These are phyloP conservation scores for Megaustenia siamemsis DNA, from an alignment of 2,888 invertebrate genomes.

Conservation along the genomic window DNA sequence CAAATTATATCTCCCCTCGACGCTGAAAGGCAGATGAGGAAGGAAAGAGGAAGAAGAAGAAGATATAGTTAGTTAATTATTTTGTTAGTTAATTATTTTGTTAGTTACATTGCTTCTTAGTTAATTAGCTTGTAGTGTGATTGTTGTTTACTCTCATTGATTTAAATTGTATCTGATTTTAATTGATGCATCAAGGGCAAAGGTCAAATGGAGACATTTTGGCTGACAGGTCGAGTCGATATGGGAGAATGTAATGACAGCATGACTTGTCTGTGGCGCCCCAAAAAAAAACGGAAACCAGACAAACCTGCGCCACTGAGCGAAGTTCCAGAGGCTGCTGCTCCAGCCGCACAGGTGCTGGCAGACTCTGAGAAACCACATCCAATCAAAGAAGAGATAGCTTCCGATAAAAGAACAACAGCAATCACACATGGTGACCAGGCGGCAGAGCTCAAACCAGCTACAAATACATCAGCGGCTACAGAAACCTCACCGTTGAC, in stretches of 20 bases:
- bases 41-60: too few species aligned
- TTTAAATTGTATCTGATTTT: too few species aligned
- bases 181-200: conserved; percentile 63
- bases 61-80: too few species aligned
- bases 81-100: too few species aligned
- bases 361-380: background rate
- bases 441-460: too few species aligned
- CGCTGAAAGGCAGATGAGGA: too few species aligned
- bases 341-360: background rate
- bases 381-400: background rate
- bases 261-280: conserved; percentile 70
- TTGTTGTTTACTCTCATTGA: too few species aligned
- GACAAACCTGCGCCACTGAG: background rate
- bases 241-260: conserved; percentile 70
- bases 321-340: background rate
- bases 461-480: too few species aligned
- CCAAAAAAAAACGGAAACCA: conserved; percentile 59
- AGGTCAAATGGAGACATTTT: conserved; percentile 69
- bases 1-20: too few species aligned
- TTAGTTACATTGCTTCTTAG: too few species aligned
- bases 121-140: too few species aligned
- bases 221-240: conserved; percentile 66
- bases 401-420: background rate
- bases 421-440: background rate
- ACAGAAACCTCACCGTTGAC: too few species aligned